Evolutionary conservation across 2,113 vertebrate species (phyloP).

Genomic region (Oenanthe melanoleuca): DNA sequence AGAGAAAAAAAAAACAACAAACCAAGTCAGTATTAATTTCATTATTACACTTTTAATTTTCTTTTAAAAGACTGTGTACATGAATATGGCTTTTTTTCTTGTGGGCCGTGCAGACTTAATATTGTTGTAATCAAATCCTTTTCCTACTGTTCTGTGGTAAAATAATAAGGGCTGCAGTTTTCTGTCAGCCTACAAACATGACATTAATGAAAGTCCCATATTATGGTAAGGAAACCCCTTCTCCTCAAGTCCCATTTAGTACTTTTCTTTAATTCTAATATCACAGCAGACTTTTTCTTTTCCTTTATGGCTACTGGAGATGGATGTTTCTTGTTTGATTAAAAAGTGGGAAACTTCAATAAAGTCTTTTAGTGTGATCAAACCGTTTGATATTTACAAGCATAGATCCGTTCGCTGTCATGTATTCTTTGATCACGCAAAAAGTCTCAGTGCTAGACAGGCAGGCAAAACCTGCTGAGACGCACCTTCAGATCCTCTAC

Average conservation of each 20-base stretch:
- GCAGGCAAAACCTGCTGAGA: background rate
- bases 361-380: slow-evolving; percentile 31
- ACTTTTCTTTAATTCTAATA: background rate
- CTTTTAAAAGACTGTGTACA: background rate
- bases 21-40: background rate
- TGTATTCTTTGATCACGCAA: slow-evolving; percentile 69
- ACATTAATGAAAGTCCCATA: background rate
- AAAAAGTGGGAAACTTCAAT: slow-evolving; percentile 32
- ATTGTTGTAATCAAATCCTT: background rate
- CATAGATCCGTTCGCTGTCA: slow-evolving; percentile 58
- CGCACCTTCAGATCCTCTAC: background rate
- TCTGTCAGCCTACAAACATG: background rate
- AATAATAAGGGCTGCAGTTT: background rate
- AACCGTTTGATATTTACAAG: slow-evolving; percentile 64
- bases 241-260: background rate
- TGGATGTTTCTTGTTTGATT: background rate
- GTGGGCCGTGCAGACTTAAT: background rate
- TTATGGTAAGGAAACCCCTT: background rate
- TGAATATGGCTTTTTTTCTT: background rate
- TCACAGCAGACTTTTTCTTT: background rate
- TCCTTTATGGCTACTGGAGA: background rate
- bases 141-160: background rate
- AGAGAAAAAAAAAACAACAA: background rate
- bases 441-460: background rate
- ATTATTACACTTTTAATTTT: slow-evolving; percentile 26